Evolutionary conservation across 2,797 vertebrate species (phyloP).

Genomic region (Coracias cyanogaster): DNA sequence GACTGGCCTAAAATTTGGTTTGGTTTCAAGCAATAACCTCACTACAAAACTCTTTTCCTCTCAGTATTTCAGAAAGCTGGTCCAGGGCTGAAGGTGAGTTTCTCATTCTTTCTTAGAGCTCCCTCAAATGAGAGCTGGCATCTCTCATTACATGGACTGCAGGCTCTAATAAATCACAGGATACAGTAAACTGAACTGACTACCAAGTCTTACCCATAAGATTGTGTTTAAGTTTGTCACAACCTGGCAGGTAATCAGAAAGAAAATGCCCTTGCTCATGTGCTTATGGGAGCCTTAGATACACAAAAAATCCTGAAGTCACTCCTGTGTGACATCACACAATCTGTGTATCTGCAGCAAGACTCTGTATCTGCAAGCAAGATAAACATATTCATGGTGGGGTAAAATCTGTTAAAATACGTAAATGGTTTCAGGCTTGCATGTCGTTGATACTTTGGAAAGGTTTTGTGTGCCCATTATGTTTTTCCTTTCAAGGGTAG

Average conservation of each 20-base stretch:
- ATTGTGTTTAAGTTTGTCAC: constrained; percentile 15
- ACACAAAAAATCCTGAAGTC: constrained; percentile 1
- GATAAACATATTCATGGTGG: constrained; percentile 8
- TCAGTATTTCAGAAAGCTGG: background rate
- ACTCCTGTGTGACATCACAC: background rate
- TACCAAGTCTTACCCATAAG: background rate
- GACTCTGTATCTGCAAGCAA: background rate
- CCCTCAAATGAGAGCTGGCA: constrained; percentile 33
- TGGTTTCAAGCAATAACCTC: constrained; percentile 2
- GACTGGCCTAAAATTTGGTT: constrained; percentile 20
- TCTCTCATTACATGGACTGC: constrained; percentile 13
- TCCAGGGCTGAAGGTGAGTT: background rate
- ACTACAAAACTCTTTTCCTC: background rate
- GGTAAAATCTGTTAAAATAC: constrained; percentile 37
- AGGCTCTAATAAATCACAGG: constrained; percentile 33
- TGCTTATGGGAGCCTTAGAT: background rate
- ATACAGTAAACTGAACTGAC: constrained; percentile 32
- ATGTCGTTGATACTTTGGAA: constrained; percentile 26
- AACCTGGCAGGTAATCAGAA: constrained; percentile 11
- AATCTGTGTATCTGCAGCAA: too few relatives aligned
- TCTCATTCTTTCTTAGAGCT: background rate
- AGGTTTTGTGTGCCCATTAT: constrained; percentile 15
- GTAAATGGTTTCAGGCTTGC: constrained; percentile 51
- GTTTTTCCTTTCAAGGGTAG: constrained; percentile 57
- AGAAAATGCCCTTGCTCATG: constrained; percentile 21